A percentile compares a stretch with the other conserved stretches of the same genome.
Conservation (phyloP, 2,797 vertebrate genomes). For the Emydoidea blandingii region DNA sequence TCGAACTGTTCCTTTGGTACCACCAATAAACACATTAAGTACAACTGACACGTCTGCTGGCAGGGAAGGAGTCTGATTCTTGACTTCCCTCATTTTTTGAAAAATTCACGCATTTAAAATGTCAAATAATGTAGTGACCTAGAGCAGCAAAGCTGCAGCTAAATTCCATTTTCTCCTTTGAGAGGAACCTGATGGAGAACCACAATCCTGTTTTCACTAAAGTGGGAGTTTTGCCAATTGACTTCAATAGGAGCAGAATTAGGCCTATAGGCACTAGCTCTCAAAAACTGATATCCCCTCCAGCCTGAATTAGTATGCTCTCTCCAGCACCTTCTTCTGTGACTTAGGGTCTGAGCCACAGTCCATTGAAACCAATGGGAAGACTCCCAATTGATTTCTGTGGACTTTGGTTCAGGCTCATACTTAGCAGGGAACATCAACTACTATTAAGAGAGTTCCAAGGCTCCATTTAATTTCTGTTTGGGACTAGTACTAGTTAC, state of each 20-base stretch:
- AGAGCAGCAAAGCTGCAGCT: background rate
- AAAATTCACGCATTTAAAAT: constrained; percentile 20
- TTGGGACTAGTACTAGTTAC: constrained; percentile 60
- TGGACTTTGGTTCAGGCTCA: constrained; percentile 28
- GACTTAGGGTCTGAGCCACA: background rate
- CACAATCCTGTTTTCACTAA: background rate
- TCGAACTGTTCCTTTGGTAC: background rate
- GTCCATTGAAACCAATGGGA: background rate
- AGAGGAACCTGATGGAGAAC: background rate
- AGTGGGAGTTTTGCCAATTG: background rate
- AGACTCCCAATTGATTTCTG: constrained; percentile 35
- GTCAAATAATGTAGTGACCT: background rate
- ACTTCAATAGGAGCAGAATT: background rate
- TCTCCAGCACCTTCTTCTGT: background rate
- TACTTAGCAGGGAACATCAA: constrained; percentile 51
- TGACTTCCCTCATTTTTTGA: background rate
- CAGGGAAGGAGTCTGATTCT: background rate
- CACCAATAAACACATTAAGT: background rate
- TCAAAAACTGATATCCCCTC: background rate
- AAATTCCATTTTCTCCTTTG: background rate
- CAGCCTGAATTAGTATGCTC: background rate
- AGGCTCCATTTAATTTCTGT: constrained; percentile 34
- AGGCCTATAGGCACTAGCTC: background rate
- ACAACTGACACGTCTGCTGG: background rate
- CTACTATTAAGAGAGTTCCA: constrained; percentile 33